Evolutionary conservation across 2,888 invertebrate genomes (phyloP), one percentile per base, ranked within the genome.

Genomic region (Oxystoma pomonae): DNA sequence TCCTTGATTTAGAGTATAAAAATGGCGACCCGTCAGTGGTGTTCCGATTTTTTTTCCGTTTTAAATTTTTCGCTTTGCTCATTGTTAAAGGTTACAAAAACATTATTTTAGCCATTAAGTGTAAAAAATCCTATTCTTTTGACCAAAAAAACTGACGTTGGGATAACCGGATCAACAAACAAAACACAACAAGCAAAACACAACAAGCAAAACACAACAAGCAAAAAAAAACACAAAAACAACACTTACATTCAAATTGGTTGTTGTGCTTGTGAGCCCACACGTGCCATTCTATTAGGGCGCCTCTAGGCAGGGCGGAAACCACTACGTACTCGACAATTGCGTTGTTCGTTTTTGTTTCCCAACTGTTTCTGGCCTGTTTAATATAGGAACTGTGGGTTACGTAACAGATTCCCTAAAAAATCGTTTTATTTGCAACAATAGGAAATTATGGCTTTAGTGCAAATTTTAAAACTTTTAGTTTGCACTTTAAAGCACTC

Each of bases 211-310:
- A 35, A 12, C 35, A 35, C 35, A 35, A 35, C 35, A 35, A 35
- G 12, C 3, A 35, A 35, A 35, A 12, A n/a, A n/a, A n/a, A n/a
- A n/a, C n/a, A n/a, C n/a, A n/a, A n/a, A n/a, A n/a, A n/a, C n/a
- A 16, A 59, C 64, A 80, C 86, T 85, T 81, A 93, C 92, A 94
- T 79, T 94, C 92, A 77, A 94, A 94, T 68, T 91, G 86, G 80
- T 90, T 89, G 81, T 94, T 94, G 81, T 92, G 91, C 63, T 89
- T 86, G 78, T 94, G 94, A 53, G 92, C 92, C 92, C 93, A 93
- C 65, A 95, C 92, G 78, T 94, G 94, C 96, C 96, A 96, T 81
- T 96, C 96, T 19, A 96, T 89, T 59, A 87, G 82, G 19, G 94
- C 95, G 68, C 82, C 85, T 57, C 90, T 85, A 1, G 96, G 96